Evolutionary conservation across 2,113 vertebrate genomes (phyloP), one percentile per base, ranked within the genome.

Genomic region (Sceloporus tristichus): DNA sequence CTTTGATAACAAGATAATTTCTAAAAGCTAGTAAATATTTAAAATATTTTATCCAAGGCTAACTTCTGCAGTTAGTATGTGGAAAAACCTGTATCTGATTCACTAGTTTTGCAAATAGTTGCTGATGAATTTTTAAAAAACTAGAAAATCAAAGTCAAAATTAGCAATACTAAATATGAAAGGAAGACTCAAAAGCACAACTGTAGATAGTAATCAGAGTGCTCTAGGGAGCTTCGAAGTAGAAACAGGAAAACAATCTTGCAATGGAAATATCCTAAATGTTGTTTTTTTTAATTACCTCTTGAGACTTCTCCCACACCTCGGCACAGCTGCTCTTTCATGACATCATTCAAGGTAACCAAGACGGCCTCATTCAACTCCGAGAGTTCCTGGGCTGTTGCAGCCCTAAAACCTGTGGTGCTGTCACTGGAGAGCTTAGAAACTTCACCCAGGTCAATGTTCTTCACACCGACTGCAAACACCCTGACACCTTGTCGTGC

Each of bases 341-440:
- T 97, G 9, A 98, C 98, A 0, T 98, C 98, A 2, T 97, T 97
- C 89, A 99, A 90, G 0, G 97, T 98, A 34, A 97, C 96, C 92
- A 99, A 89, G 68, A 99, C 98, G 87, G 98, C 97, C 90, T 99
- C 98, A 0, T 97, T 98, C 74, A 99, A 92, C 56, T 99, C 98
- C 0, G 98, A 99, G 68, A 99, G 97, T 87, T 93, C 97, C 86
- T 91, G 95, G 18, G 97, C 95, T 0, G 88, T 97, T 9, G 96
- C 88, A 10, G 94, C 97, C 8, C 98, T 93, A 92, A 98, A 98
- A 8, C 98, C 97, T 0, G 94, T 99, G 48, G 97, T 95, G 0
- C 94, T 81, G 79, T 98, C 97, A 1, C 98, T 99, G 4, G 97
- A 97, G 0, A 99, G 48, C 75, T 94, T 96, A 80, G 96, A 97